These are phyloP conservation scores for Chlorops oryzae DNA, from an alignment of 1,140 invertebrate species.

Conservation along the genomic window DNA sequence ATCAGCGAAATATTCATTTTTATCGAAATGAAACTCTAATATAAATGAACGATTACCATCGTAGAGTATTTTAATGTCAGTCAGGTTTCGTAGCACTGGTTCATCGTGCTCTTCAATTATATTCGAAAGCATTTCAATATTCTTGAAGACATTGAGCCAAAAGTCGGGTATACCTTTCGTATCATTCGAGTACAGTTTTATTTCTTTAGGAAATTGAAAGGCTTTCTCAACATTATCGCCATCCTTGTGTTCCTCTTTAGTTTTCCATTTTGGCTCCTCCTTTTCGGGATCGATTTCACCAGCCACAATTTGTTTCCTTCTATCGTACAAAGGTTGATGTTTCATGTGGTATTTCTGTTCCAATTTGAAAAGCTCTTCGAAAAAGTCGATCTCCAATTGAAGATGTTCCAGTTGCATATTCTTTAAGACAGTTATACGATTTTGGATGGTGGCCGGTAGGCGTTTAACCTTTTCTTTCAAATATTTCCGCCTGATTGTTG, in stretches of 20 bases:
- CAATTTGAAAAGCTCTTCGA: slow-evolving; percentile 80
- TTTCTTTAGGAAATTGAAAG: too few species aligned
- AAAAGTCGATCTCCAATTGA: slow-evolving; percentile 86
- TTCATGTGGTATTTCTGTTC: slow-evolving; percentile 82
- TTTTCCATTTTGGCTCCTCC: slow-evolving; percentile 72
- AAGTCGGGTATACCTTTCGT: slow-evolving; percentile 87
- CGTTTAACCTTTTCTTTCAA: slow-evolving; percentile 33
- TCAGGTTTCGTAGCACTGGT: slow-evolving; percentile 82
- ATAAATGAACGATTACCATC: slow-evolving; percentile 51
- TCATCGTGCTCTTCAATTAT: slow-evolving; percentile 91
- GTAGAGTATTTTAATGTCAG: slow-evolving; percentile 77
- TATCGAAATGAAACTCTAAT: slow-evolving; percentile 88
- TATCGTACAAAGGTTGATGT: slow-evolving; percentile 73
- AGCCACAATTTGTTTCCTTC: slow-evolving; percentile 67
- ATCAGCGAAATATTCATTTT: slow-evolving; percentile 93
- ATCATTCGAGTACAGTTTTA: too few species aligned
- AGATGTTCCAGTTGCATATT: slow-evolving; percentile 79
- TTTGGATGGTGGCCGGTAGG: slow-evolving; percentile 68
- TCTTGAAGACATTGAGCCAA: slow-evolving; percentile 92
- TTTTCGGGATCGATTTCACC: slow-evolving; percentile 82
- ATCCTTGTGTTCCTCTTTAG: slow-evolving; percentile 65
- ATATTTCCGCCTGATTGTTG: slow-evolving; percentile 9
- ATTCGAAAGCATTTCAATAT: slow-evolving; percentile 77
- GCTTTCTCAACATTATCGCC: too few species aligned
- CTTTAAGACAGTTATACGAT: slow-evolving; percentile 85